These are phyloP conservation scores for Bembecia ichneumoniformis DNA, from an alignment of 2,888 invertebrate species.

Conservation along the genomic window DNA sequence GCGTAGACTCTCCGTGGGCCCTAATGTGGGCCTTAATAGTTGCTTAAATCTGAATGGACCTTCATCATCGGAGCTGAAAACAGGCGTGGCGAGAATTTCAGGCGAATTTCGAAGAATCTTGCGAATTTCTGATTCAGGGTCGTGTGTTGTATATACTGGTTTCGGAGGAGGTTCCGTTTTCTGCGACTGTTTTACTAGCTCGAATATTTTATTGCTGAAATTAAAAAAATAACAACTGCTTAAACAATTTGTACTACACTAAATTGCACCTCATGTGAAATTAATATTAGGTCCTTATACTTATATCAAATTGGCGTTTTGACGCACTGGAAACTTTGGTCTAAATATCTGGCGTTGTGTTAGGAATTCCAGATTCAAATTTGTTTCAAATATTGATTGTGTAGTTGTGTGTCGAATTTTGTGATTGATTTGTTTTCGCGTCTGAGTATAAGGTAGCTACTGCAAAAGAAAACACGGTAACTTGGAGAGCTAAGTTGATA, in stretches of 20 bases:
- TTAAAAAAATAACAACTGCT: not conserved
- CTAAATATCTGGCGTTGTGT: too few species aligned
- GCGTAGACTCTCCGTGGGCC: slow-evolving; percentile 78
- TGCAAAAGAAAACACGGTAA: too few species aligned
- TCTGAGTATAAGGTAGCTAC: too few species aligned
- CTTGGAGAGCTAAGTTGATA: too few species aligned
- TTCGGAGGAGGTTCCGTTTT: slow-evolving; percentile 42
- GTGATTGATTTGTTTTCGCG: too few species aligned
- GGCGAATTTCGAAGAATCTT: slow-evolving; percentile 63
- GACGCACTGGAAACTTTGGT: too few species aligned
- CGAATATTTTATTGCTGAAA: slow-evolving; percentile 64
- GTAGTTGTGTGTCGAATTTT: too few species aligned
- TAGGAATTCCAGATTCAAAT: too few species aligned
- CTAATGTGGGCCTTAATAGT: slow-evolving; percentile 75
- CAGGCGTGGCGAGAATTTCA: slow-evolving; percentile 58
- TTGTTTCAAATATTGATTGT: too few species aligned
- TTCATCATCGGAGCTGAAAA: slow-evolving; percentile 62
- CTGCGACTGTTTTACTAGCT: slow-evolving; percentile 56
- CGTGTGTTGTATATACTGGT: slow-evolving; percentile 43
- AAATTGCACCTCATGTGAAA: not conserved
- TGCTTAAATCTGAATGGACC: slow-evolving; percentile 80
- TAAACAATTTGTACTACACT: not conserved
- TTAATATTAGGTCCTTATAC: too few species aligned
- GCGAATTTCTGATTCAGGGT: slow-evolving; percentile 60
- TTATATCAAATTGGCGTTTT: too few species aligned